Evolutionary conservation across 2,797 vertebrate genomes (phyloP).

Genomic region (Monodelphis domestica): DNA sequence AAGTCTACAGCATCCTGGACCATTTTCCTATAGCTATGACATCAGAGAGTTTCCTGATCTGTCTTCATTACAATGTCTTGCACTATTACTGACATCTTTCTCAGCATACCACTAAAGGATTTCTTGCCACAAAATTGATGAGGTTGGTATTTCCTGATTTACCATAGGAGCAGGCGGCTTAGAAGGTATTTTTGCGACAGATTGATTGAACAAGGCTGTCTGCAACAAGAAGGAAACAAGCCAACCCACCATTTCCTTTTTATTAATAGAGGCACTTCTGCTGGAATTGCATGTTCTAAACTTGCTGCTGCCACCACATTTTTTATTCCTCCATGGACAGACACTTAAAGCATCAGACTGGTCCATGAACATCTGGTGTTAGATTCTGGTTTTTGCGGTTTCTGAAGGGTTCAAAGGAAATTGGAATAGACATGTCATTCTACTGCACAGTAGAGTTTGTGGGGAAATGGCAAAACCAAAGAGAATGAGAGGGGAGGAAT

Average conservation of each 20-base stretch:
- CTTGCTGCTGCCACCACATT: slow-evolving; percentile 37
- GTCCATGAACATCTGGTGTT: background rate
- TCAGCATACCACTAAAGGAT: slow-evolving; percentile 48
- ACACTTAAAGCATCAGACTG: background rate
- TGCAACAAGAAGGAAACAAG: slow-evolving; percentile 64
- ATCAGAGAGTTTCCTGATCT: slow-evolving; percentile 58
- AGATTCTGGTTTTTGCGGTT: background rate
- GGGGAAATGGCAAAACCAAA: background rate
- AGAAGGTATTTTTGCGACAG: slow-evolving; percentile 59
- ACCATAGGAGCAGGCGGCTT: slow-evolving; percentile 65
- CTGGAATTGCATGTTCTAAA: slow-evolving; percentile 49
- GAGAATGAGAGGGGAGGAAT: background rate
- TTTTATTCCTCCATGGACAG: slow-evolving; percentile 53
- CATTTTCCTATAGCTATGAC: slow-evolving; percentile 68
- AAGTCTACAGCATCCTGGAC: background rate
- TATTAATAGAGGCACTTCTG: slow-evolving; percentile 64
- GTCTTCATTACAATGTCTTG: slow-evolving; percentile 71
- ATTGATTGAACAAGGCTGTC: slow-evolving; percentile 60
- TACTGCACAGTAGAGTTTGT: background rate
- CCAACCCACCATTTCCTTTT: slow-evolving; percentile 57
- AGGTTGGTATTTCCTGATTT: slow-evolving; percentile 65
- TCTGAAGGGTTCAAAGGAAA: slow-evolving; percentile 31
- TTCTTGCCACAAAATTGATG: slow-evolving; percentile 72
- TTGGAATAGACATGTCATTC: slow-evolving; percentile 32
- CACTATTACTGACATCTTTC: slow-evolving; percentile 67